phyloP scores from a whole-genome alignment of 2,888 invertebrate genomes.

The Diogma glabrata region DNA sequence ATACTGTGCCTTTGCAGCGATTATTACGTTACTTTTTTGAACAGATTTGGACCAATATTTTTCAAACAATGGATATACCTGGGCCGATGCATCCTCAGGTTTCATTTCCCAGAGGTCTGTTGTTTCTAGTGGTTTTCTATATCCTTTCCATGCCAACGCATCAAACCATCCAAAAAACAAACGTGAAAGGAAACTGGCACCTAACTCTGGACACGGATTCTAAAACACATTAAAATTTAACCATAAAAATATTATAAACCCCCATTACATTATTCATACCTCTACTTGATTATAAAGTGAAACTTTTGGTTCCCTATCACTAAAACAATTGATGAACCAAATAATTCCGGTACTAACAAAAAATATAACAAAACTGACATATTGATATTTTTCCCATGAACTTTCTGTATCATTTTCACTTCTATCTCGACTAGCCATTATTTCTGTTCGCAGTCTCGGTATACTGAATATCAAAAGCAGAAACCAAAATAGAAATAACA shows the following conservation, averaged over 20 bases:
- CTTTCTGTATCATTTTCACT: constrained; percentile 37
- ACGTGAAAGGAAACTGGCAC: constrained; percentile 74
- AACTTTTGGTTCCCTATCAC: constrained; percentile 57
- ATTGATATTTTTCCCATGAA: constrained; percentile 50
- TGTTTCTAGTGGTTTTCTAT: constrained; percentile 66
- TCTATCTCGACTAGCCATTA: constrained; percentile 30
- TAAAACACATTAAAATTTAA: constrained; percentile 30
- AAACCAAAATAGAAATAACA: constrained; percentile 86
- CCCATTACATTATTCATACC: constrained; percentile 36
- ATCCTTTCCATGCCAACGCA: constrained; percentile 70
- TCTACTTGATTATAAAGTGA: constrained; percentile 55
- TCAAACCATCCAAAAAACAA: constrained; percentile 90
- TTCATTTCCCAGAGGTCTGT: constrained; percentile 86
- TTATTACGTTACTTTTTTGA: too few relatives aligned
- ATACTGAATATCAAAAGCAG: constrained; percentile 58
- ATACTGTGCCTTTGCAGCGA: constrained; percentile 28
- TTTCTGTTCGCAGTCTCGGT: constrained; percentile 60
- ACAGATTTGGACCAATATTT: constrained; percentile 67
- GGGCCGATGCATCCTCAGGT: constrained; percentile 63
- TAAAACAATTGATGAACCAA: constrained; percentile 69
- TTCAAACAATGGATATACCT: constrained; percentile 73
- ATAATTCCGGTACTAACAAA: constrained; percentile 57
- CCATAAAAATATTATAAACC: neutral
- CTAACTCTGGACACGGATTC: constrained; percentile 79
- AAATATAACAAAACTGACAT: constrained; percentile 69